phyloP scores from a whole-genome alignment of 2,113 vertebrate species.

The Cynocephalus volans region DNA sequence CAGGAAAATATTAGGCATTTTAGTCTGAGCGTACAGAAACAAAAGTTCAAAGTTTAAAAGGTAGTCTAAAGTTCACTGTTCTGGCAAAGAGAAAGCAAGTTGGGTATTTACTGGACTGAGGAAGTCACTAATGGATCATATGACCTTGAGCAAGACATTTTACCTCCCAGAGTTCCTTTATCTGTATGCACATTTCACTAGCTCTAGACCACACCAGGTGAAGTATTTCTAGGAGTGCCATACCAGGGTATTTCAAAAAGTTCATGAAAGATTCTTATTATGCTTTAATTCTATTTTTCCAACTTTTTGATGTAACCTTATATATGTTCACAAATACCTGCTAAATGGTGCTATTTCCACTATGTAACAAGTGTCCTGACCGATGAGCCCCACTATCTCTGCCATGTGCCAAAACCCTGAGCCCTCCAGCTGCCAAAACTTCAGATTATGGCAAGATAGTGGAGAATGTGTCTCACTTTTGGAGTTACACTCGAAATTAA shows the following conservation, averaged over 20 bases:
- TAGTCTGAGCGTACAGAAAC: background rate
- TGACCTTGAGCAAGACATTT: conserved; percentile 10
- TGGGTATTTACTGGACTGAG: background rate
- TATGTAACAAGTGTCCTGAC: background rate
- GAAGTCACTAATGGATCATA: background rate
- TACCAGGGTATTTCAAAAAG: too few species aligned
- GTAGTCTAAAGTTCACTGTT: background rate
- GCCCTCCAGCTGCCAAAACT: background rate
- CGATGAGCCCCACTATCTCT: background rate
- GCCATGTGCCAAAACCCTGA: background rate
- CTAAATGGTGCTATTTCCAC: background rate
- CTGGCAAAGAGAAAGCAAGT: conserved; percentile 8
- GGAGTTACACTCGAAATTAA: background rate
- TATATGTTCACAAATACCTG: background rate
- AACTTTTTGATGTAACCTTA: background rate
- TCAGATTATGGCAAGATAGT: background rate
- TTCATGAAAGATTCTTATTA: too few species aligned
- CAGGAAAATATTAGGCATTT: background rate
- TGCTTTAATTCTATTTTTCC: too few species aligned
- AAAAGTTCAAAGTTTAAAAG: conserved; percentile 37
- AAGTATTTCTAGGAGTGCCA: background rate
- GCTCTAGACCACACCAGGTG: background rate
- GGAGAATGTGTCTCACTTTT: background rate
- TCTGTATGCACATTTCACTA: background rate
- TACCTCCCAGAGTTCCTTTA: conserved; percentile 28